A percentile compares a stretch with the other conserved stretches of the same genome.
Evolutionary conservation across 2,888 invertebrate genomes (phyloP).

Genomic region (Hofmannophila pseudospretella): DNA sequence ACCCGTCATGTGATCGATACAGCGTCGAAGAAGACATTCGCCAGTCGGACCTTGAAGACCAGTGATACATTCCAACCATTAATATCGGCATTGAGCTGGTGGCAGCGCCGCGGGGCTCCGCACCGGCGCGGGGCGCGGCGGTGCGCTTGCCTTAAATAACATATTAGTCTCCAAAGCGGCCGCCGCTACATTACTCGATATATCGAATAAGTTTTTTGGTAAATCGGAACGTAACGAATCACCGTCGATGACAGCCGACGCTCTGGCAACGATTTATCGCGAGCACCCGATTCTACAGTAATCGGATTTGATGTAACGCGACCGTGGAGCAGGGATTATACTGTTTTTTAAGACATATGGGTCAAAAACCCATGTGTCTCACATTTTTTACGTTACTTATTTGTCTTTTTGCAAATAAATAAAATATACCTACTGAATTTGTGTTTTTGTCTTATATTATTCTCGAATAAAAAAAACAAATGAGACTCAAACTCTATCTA

Average conservation of each 20-base stretch:
- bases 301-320: conserved; percentile 54
- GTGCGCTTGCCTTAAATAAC: conserved; percentile 51
- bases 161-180: conserved; percentile 67
- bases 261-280: conserved; percentile 57
- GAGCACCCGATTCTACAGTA: conserved; percentile 58
- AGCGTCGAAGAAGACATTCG: conserved; percentile 51
- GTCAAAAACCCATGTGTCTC: not conserved
- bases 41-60: conserved; percentile 35
- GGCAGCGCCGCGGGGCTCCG: conserved; percentile 64
- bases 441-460: too few species aligned
- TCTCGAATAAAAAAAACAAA: too few species aligned
- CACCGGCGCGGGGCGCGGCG: conserved; percentile 25
- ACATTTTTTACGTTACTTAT: too few species aligned
- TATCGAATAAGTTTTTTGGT: conserved; percentile 54
- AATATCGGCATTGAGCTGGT: conserved; percentile 65
- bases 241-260: conserved; percentile 58
- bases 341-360: conserved; percentile 10
- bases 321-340: conserved; percentile 9
- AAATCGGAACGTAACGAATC: conserved; percentile 67
- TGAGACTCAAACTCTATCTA: too few species aligned
- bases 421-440: not conserved
- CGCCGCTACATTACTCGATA: conserved; percentile 62
- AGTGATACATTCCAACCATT: conserved; percentile 60
- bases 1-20: conserved; percentile 17
- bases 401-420: not conserved